Evolutionary conservation across 2,797 vertebrate genomes (phyloP), one percentile per base, ranked within the genome.

Genomic region (Cynodonichthys magdalenae): DNA sequence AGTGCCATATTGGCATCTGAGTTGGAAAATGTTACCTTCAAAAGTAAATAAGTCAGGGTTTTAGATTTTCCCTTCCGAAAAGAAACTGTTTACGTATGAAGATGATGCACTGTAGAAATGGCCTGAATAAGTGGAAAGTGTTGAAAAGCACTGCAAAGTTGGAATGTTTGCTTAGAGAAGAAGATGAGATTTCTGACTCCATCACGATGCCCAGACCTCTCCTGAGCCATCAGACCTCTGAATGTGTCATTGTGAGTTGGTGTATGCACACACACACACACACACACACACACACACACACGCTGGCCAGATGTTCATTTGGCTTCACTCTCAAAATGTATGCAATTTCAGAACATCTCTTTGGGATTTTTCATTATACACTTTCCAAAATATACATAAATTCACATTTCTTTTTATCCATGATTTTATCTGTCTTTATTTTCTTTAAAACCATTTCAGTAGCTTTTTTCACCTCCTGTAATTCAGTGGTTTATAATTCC

Each of bases 101-200:
- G 79, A 83, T 50, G 63, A 79, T 77, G 78, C 80, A 17, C 15
- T 14, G 63, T 77, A 69, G 66, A 84, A 89, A 75, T 79, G 75
- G 77, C 57, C 66, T 75, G 72, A 82, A 89, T 87, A 84, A 82
- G 82, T 83, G 78, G 70, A 84, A 86, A 82, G 80, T 84, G 88
- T 82, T 83, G 83, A 90, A 86, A 87, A 87, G 82, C 48, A 0
- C 71, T 71, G 75, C 73, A 74, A 75, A 80, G 74, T 53, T 79
- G 75, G 79, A 87, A 86, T 84, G 82, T 84, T 90, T 89, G 69
- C 67, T 86, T 86, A 85, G 69, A 85, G 83, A 84, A 87, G 77
- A 60, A 79, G 81, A 87, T 87, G 80, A 86, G 80, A 87, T 87
- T 76, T 85, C 73, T 81, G 81, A 76, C 73, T 87, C 77, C 83